Percentiles rank a stretch among this genome's conserved stretches.
phyloP scores from a whole-genome alignment of 2,113 vertebrate genomes.

The Catagonus wagneri region DNA sequence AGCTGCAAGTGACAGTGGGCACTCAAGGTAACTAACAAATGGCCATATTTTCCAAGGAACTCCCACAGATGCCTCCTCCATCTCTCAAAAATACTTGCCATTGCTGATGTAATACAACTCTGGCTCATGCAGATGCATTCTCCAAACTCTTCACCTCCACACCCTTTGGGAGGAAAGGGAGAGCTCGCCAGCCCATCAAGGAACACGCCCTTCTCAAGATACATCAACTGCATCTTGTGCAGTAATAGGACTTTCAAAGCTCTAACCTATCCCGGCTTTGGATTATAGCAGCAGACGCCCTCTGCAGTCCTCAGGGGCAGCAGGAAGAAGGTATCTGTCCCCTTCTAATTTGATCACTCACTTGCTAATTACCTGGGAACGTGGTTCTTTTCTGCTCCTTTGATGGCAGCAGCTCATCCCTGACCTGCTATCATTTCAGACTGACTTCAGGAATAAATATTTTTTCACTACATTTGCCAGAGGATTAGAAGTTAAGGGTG shows the following conservation, averaged over 20 bases:
- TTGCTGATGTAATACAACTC: background rate
- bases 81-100: slow-evolving; percentile 36
- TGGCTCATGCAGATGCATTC: background rate
- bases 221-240: background rate
- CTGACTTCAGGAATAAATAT: background rate
- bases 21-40: slow-evolving; percentile 27
- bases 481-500: background rate
- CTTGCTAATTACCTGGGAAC: slow-evolving; percentile 17
- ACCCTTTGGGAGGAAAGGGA: background rate
- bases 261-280: background rate
- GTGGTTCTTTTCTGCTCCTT: background rate
- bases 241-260: background rate
- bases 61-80: background rate
- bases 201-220: background rate
- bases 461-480: background rate
- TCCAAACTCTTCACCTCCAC: background rate
- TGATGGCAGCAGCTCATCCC: background rate
- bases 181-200: background rate
- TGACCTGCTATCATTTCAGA: background rate
- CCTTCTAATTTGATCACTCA: slow-evolving; percentile 50
- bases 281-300: background rate
- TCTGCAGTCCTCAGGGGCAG: background rate
- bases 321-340: background rate
- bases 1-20: too few relatives aligned
- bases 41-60: slow-evolving; percentile 36